These are phyloP conservation scores for Coregonus ussuriensis DNA, from an alignment of 2,797 vertebrate species.

Conservation along the genomic window DNA sequence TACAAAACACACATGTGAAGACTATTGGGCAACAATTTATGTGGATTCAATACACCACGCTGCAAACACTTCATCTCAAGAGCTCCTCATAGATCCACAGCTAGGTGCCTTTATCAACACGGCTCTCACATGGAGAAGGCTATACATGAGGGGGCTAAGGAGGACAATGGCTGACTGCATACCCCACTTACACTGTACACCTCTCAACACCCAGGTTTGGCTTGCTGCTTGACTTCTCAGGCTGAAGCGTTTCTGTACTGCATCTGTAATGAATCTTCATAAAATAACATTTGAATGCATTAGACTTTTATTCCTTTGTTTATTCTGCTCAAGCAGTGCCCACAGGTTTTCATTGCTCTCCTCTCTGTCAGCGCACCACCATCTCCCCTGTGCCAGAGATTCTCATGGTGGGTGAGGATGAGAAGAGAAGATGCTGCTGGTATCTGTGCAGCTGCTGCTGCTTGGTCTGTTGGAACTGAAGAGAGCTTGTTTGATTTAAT, in stretches of 20 bases:
- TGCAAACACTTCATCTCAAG: not conserved
- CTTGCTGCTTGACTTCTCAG: too few relatives aligned
- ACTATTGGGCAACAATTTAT: not conserved
- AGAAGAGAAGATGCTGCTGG: conserved; percentile 22
- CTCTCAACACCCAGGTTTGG: too few relatives aligned
- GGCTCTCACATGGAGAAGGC: not conserved
- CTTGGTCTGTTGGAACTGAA: not conserved
- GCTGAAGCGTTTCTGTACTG: too few relatives aligned
- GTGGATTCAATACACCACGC: not conserved
- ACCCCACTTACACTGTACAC: too few relatives aligned
- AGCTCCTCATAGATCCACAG: not conserved
- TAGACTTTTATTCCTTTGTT: not conserved
- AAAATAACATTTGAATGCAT: too few relatives aligned
- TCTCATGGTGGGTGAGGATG: conserved; percentile 31
- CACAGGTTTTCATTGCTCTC: conserved; percentile 26
- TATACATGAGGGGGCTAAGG: not conserved
- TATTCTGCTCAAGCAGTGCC: conserved; percentile 1
- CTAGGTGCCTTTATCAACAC: not conserved
- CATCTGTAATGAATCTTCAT: too few relatives aligned
- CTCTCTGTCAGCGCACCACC: conserved; percentile 41
- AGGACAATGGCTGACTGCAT: not conserved
- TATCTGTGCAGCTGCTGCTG: conserved; percentile 30
- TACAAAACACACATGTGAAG: not conserved
- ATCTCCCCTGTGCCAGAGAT: conserved; percentile 15
- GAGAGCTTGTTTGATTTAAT: not conserved